phyloP scores from a whole-genome alignment of 2,113 vertebrate species.

The Oxyruncus cristatus region DNA sequence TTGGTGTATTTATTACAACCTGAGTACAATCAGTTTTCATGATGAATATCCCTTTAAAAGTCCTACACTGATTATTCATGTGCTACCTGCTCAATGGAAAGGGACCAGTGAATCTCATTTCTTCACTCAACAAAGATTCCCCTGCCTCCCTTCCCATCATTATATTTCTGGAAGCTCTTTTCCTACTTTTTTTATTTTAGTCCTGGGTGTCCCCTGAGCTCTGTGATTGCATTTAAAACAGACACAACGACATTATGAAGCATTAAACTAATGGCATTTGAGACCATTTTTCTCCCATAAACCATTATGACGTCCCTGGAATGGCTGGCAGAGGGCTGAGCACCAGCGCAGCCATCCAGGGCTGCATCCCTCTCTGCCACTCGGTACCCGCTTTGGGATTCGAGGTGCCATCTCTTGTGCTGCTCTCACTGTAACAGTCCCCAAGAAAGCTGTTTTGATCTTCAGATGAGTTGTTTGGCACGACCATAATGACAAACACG shows the following conservation, averaged over 20 bases:
- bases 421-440: neutral
- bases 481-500: slow-evolving; percentile 16
- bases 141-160: neutral
- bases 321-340: neutral
- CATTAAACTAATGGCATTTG: slow-evolving; percentile 70
- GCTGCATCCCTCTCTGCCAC: neutral
- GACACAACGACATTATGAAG: slow-evolving; percentile 56
- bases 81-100: neutral
- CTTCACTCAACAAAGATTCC: neutral
- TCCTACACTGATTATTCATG: neutral
- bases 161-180: slow-evolving; percentile 30
- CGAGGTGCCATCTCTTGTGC: neutral
- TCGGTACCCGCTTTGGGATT: neutral
- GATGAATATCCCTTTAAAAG: neutral
- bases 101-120: neutral
- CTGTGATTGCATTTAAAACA: slow-evolving; percentile 59
- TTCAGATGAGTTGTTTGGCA: slow-evolving; percentile 42
- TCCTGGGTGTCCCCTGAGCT: slow-evolving; percentile 41
- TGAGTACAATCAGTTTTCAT: neutral
- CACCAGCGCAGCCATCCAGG: neutral
- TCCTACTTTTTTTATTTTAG: slow-evolving; percentile 49
- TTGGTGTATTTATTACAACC: neutral
- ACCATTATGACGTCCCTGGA: slow-evolving; percentile 28
- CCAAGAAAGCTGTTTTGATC: slow-evolving; percentile 47
- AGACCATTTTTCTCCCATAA: slow-evolving; percentile 58